phyloP scores from a whole-genome alignment of 2,888 invertebrate genomes.

The Diogma glabrata region DNA sequence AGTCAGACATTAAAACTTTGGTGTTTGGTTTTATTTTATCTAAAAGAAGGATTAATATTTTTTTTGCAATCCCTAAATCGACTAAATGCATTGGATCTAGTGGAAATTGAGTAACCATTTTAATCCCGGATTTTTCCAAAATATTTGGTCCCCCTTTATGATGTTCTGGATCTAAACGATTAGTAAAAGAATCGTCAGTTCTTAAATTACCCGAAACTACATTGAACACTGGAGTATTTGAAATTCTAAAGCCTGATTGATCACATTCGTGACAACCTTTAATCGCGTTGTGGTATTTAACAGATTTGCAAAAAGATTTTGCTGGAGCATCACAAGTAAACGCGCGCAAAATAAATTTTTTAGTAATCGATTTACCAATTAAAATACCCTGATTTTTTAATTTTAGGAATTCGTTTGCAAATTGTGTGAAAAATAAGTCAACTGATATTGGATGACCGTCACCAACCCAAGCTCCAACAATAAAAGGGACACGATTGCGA shows the following conservation, averaged over 20 bases:
- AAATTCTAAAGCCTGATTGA: background rate
- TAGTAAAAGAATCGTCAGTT: background rate
- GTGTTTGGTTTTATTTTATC: background rate
- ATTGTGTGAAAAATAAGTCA: background rate
- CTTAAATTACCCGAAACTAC: background rate
- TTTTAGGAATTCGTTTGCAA: background rate
- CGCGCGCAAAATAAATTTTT: background rate
- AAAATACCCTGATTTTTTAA: background rate
- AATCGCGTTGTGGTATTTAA: background rate
- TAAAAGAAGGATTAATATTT: background rate
- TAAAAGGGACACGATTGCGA: background rate
- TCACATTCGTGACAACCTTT: slow-evolving; percentile 5
- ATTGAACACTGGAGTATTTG: background rate
- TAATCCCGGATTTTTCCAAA: background rate
- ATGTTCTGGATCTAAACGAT: background rate
- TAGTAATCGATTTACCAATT: background rate
- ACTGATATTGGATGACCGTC: background rate
- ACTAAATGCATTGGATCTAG: background rate
- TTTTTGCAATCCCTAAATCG: background rate
- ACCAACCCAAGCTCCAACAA: slow-evolving; percentile 4
- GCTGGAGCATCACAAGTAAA: background rate
- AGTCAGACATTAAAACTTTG: background rate
- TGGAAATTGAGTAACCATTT: background rate
- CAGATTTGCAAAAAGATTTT: slow-evolving; percentile 7
- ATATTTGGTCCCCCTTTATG: background rate